Conservation (phyloP, 2,888 invertebrate species). For the Piscicola geometra region DNA sequence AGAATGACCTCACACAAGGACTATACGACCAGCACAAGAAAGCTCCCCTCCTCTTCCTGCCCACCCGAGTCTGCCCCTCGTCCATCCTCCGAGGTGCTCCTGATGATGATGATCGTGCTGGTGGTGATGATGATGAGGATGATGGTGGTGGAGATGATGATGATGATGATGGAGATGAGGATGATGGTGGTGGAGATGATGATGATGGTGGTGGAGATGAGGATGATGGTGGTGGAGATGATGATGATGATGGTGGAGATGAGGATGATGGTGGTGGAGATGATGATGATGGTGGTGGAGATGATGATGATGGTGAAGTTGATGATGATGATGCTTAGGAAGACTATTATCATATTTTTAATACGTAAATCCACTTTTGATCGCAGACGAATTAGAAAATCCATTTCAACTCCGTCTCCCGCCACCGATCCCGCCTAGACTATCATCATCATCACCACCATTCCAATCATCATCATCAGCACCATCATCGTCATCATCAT, state of each 20-base stretch:
- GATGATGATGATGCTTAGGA: too few species aligned
- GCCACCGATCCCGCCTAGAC: too few species aligned
- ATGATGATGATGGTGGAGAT: neutral
- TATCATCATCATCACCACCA: neutral
- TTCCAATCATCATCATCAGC: too few species aligned
- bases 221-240: too few species aligned
- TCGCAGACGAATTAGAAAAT: too few species aligned
- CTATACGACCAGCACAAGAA: neutral
- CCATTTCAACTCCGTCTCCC: too few species aligned
- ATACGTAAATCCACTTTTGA: too few species aligned
- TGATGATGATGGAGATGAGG: conserved; percentile 19
- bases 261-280: neutral
- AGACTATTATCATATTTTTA: too few species aligned
- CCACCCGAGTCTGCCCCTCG: neutral
- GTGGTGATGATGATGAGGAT: conserved; percentile 29
- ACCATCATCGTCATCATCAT: too few species aligned
- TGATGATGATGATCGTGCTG: conserved; percentile 27
- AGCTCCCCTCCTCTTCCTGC: neutral
- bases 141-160: conserved; percentile 23
- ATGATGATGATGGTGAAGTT: neutral
- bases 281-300: conserved; percentile 14
- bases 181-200: conserved; percentile 8
- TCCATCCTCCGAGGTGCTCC: conserved; percentile 10
- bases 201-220: conserved; percentile 2
- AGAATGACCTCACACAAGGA: neutral